Base-by-base conservation (phyloP, 2,888 invertebrate species). In the Ormyrus thymus region DNA sequence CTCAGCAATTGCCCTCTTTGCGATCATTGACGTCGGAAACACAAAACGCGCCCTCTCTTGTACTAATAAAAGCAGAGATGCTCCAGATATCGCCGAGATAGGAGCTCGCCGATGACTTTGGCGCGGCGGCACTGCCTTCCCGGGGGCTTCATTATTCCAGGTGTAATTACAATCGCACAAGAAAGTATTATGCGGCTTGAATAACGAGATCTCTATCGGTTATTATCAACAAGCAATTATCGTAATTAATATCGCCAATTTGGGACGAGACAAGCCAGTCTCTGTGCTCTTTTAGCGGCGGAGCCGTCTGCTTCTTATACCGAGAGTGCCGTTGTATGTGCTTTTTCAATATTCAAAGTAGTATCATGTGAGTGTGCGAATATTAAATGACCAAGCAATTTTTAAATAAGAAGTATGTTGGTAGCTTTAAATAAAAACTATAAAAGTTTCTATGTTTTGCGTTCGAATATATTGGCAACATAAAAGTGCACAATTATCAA, bases 191-290 rank as follows among this genome's bases (percentile, higher is more conserved):
- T 48, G 8, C n/a, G 11, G 82, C 78, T 78, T 80, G 82, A 81
- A 81, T 83, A 83, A 82, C 83, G 82, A 79, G 82, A 78, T 79
- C 83, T 82, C 13, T 66, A 84, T 84, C 85, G 82, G 85, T 87
- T 84, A 87, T 86, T 86, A 85, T 85, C 66, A 70, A 82, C 65
- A 65, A 78, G 84, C 84, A 87, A 87, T 87, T 87, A 87, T 87
- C 85, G 86, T 86, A 85, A 87, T 85, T 87, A 85, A 86, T 87
- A 87, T 86, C 86, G 83, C 82, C 80, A 81, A 80, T 80, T 29
- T 29, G 29, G 29, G 29, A 66, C 72, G 78, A 81, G 81, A 77
- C 76, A 79, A 82, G 29, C 79, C 77, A 70, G 81, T 79, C 80
- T 75, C 80, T 68, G 72, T 78, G 71, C 8, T 68, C 64, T 64